Evolutionary conservation across 2,888 invertebrate genomes (phyloP).

Genomic region (Pseudeuparius sepicola): DNA sequence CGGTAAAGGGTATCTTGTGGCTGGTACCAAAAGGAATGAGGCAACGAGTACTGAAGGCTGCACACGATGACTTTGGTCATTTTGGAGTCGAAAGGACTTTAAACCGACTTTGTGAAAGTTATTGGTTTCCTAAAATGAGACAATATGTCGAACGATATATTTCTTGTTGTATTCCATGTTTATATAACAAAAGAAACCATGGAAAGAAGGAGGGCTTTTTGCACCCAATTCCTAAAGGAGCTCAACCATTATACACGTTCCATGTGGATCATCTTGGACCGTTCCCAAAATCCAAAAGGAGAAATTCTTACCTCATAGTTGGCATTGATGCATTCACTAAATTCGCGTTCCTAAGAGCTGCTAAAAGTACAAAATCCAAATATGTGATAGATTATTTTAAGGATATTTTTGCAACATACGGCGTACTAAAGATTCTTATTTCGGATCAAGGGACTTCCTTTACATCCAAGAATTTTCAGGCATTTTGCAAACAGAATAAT

Average conservation of each 20-base stretch:
- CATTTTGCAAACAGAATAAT: constrained; percentile 28
- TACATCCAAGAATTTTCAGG: constrained; percentile 31
- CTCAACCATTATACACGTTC: constrained; percentile 12
- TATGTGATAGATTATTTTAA: constrained; percentile 19
- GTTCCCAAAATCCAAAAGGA: constrained; percentile 8
- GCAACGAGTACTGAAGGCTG: constrained; percentile 21
- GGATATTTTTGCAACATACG: constrained; percentile 17
- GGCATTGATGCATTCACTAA: no score
- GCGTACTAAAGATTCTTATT: constrained; percentile 19
- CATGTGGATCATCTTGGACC: constrained; percentile 15
- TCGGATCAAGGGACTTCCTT: no score
- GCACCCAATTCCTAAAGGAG: constrained; percentile 15
- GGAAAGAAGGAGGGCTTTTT: constrained; percentile 17
- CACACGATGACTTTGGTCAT: constrained; percentile 36
- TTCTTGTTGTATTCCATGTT: constrained; percentile 17
- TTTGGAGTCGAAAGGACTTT: constrained; percentile 32
- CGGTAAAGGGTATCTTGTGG: constrained; percentile 23
- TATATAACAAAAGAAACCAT: constrained; percentile 14
- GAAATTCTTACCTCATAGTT: no score
- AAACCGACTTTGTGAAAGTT: constrained; percentile 28
- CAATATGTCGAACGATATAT: constrained; percentile 35
- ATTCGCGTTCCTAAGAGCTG: constrained; percentile 16
- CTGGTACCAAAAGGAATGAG: constrained; percentile 31
- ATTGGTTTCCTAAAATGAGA: constrained; percentile 36
- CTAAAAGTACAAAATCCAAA: constrained; percentile 20